Evolutionary conservation across 2,888 invertebrate genomes (phyloP).

Genomic region (Limnephilus lunatus): DNA sequence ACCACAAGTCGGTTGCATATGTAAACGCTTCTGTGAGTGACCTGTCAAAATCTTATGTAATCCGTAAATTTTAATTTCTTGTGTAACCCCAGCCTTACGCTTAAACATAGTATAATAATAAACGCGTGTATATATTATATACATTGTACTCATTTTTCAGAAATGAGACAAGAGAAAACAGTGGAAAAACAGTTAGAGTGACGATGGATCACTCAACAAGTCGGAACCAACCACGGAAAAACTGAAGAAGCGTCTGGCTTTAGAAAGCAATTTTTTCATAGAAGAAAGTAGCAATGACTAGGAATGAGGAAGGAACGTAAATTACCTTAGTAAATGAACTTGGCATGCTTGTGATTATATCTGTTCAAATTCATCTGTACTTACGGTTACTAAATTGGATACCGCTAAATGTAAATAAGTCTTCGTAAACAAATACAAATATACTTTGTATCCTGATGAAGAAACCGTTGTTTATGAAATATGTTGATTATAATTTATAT

Average conservation of each 20-base stretch:
- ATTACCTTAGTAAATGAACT: neutral
- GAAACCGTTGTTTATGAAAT: too few species aligned
- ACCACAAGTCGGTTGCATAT: too few species aligned
- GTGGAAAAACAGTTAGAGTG: neutral
- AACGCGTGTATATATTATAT: too few species aligned
- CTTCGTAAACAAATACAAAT: neutral
- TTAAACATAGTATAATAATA: too few species aligned
- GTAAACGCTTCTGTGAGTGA: too few species aligned
- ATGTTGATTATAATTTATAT: too few species aligned
- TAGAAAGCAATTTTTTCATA: neutral
- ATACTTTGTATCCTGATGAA: too few species aligned
- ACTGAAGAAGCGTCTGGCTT: neutral
- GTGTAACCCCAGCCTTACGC: too few species aligned
- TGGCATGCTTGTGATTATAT: neutral
- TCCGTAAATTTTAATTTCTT: too few species aligned
- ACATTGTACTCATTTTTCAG: too few species aligned
- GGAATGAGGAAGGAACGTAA: neutral
- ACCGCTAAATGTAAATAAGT: neutral
- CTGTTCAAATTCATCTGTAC: neutral
- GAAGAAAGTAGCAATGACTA: neutral
- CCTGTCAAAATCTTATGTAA: too few species aligned
- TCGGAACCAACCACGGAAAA: neutral
- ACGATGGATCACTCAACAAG: neutral
- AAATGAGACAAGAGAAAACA: neutral
- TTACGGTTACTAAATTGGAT: neutral